Evolutionary conservation across 2,113 vertebrate species (phyloP).

Genomic region (human): GRCh38 chr6:86298501-86299000

Average conservation of each 20-base stretch:
- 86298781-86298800: no score
- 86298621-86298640: neutral
- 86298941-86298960: neutral
- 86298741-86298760: neutral
- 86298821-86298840: neutral
- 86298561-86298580: neutral
- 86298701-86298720: slow-evolving; percentile 3
- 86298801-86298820: neutral
- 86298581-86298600: fast-evolving
- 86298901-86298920: neutral
- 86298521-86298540: neutral
- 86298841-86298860: neutral
- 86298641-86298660: neutral
- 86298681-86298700: neutral
- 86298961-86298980: neutral
- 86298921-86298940: neutral
- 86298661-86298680: neutral
- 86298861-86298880: neutral
- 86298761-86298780: neutral
- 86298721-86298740: neutral
- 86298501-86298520: neutral
- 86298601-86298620: neutral
- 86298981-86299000: neutral
- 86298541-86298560: neutral
- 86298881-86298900: neutral